These are phyloP conservation scores for Stenichneumon culpator DNA, from an alignment of 2,888 invertebrate genomes.

Conservation along the genomic window DNA sequence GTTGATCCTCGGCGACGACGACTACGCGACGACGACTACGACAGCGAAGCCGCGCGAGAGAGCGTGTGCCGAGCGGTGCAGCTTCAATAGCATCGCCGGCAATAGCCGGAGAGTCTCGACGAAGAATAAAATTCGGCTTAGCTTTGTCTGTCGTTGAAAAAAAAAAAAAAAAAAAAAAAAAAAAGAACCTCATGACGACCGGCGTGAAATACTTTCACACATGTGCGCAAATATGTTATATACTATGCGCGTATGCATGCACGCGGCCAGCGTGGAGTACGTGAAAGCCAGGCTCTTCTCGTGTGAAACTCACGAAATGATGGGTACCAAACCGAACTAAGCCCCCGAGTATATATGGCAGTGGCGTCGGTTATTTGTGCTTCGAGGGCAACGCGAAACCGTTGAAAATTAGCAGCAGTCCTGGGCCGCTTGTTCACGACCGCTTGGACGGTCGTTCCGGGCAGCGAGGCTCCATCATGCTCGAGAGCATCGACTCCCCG, in stretches of 20 bases:
- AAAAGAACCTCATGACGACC: slow-evolving; percentile 50
- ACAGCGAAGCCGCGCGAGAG: slow-evolving; percentile 57
- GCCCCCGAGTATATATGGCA: slow-evolving; percentile 49
- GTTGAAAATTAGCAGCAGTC: slow-evolving; percentile 73
- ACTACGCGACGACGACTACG: slow-evolving; percentile 65
- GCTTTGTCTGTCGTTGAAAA: slow-evolving; percentile 64
- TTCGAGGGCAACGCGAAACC: slow-evolving; percentile 71
- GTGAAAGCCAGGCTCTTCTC: slow-evolving; percentile 69
- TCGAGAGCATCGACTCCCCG: slow-evolving; percentile 65
- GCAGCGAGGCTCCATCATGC: slow-evolving; percentile 51
- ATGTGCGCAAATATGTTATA: slow-evolving; percentile 13
- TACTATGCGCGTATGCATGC: slow-evolving; percentile 6
- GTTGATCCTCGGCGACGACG: slow-evolving; percentile 78
- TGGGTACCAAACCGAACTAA: slow-evolving; percentile 56
- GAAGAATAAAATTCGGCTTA: slow-evolving; percentile 66
- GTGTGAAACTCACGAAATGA: slow-evolving; percentile 71
- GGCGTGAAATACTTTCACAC: slow-evolving; percentile 22
- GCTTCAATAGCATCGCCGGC: slow-evolving; percentile 41
- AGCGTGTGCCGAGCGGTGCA: slow-evolving; percentile 48
- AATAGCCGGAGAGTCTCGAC: slow-evolving; percentile 60
- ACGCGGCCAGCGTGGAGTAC: slow-evolving; percentile 36
- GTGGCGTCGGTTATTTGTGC: slow-evolving; percentile 71
- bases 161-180: slow-evolving; percentile 37
- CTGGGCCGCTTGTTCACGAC: slow-evolving; percentile 37
- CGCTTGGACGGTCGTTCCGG: slow-evolving; percentile 25